Conservation (phyloP, 2,113 vertebrate genomes). For the Tragelaphus buxtoni region DNA sequence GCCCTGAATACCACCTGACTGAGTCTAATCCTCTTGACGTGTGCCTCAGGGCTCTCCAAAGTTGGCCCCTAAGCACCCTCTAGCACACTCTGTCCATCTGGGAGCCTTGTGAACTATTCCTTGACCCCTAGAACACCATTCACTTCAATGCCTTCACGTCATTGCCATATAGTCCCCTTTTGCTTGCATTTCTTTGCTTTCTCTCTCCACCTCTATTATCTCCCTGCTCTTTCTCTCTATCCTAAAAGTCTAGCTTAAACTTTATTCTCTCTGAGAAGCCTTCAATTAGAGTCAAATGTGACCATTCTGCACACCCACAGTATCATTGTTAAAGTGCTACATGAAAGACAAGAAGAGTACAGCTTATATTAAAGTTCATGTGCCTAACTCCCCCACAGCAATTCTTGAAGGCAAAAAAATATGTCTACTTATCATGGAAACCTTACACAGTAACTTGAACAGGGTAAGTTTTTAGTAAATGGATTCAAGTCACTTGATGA, state of each 20-base stretch:
- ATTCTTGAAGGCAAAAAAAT: not conserved
- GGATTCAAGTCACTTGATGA: not conserved
- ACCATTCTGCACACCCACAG: not conserved
- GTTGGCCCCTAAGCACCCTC: not conserved
- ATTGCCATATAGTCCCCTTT: not conserved
- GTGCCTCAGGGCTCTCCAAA: not conserved
- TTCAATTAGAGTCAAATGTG: not conserved
- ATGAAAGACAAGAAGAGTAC: not conserved
- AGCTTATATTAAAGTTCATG: not conserved
- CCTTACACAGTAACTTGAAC: not conserved
- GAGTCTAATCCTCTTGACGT: not conserved
- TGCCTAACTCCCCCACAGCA: not conserved
- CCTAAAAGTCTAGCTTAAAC: not conserved
- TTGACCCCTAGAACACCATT: not conserved
- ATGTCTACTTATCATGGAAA: not conserved
- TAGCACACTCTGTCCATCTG: not conserved
- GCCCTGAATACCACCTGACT: not conserved
- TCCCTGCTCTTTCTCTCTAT: not conserved
- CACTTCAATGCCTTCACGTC: not conserved
- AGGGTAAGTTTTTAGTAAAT: not conserved
- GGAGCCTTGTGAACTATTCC: not conserved
- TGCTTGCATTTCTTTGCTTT: not conserved
- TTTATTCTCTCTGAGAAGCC: not conserved
- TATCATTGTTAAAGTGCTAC: not conserved
- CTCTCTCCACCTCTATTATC: not conserved